Evolutionary conservation across 2,113 vertebrate genomes (phyloP).

Genomic region (Aphelocoma coerulescens): DNA sequence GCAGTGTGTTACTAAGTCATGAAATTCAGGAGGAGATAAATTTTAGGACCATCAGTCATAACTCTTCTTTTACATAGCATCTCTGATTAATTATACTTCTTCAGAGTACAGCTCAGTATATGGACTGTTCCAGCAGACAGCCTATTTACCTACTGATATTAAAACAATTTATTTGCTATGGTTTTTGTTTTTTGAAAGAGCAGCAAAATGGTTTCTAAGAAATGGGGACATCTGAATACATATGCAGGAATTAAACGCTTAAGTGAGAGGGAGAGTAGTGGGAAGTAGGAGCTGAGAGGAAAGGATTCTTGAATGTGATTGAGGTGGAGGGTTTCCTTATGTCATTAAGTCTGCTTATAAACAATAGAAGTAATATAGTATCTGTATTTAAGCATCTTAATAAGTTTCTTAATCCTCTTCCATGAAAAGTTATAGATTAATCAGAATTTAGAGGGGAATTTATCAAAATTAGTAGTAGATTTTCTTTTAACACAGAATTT

Average conservation of each 20-base stretch:
- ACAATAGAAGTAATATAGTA: not conserved
- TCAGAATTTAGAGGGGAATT: not conserved
- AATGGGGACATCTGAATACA: not conserved
- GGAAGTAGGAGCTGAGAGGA: not conserved
- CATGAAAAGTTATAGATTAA: not conserved
- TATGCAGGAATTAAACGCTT: not conserved
- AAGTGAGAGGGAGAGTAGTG: not conserved
- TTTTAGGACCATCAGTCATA: not conserved
- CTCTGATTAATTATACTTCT: not conserved
- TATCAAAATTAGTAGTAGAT: not conserved
- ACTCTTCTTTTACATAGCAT: not conserved
- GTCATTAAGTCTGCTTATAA: not conserved
- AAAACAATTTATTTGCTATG: not conserved
- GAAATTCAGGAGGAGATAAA: not conserved
- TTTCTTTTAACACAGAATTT: not conserved
- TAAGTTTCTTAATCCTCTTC: not conserved
- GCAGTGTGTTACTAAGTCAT: not conserved
- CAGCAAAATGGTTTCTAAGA: not conserved
- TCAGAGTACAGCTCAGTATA: not conserved
- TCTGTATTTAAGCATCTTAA: not conserved
- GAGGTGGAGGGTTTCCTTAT: not conserved
- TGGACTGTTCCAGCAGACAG: not conserved
- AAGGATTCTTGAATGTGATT: not conserved
- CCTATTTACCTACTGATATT: not conserved
- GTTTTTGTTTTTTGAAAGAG: slow-evolving; percentile 13